Conservation (phyloP, 1,140 invertebrate species). For the Camponotus floridanus region DNA sequence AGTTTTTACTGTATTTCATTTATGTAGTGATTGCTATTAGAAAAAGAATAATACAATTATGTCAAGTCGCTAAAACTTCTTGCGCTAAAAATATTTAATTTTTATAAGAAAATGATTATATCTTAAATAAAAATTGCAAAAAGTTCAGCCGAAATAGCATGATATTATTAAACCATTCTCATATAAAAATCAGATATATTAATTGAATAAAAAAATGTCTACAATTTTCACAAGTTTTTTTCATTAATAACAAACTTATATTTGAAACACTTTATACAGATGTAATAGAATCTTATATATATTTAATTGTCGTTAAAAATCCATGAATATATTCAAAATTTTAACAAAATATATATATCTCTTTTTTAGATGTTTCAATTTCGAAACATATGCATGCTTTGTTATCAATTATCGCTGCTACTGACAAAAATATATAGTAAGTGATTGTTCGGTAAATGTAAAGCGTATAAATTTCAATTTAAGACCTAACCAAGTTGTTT, state of each 20-base stretch:
- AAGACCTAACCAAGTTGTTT: constrained; percentile 15
- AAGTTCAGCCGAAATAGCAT: neutral
- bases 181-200: constrained; percentile 20
- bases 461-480: constrained; percentile 53
- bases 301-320: neutral
- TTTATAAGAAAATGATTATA: neutral
- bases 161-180: neutral
- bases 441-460: neutral
- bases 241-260: neutral
- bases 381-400: neutral
- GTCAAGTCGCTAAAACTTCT: no score
- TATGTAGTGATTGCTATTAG: no score
- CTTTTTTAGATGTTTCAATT: neutral
- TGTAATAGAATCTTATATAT: neutral
- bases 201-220: constrained; percentile 43
- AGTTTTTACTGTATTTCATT: no score
- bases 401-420: neutral
- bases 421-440: neutral
- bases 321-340: neutral
- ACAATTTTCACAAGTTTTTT: constrained; percentile 36
- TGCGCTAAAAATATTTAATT: neutral
- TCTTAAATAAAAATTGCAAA: neutral
- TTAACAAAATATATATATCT: neutral
- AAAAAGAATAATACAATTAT: no score
- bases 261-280: constrained; percentile 27